These are phyloP conservation scores for Polydrusus cervinus DNA, from an alignment of 2,888 invertebrate species.

Conservation along the genomic window DNA sequence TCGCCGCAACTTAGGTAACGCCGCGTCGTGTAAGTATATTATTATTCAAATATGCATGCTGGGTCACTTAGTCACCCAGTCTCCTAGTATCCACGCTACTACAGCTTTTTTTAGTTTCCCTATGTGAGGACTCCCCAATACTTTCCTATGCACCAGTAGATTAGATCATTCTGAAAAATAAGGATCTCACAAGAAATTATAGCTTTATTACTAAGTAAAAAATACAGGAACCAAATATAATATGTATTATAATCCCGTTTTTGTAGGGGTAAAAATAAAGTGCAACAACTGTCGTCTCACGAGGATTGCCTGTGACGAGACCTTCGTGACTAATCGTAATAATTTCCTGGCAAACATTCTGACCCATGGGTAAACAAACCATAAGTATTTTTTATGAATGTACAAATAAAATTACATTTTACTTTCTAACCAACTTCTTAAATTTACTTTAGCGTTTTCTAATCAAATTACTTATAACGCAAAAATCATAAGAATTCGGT, in stretches of 20 bases:
- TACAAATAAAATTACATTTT: constrained; percentile 14
- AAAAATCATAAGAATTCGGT: no score
- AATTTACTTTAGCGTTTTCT: neutral
- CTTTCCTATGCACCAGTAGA: no score
- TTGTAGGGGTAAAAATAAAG: neutral
- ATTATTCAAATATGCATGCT: no score
- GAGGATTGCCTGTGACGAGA: constrained; percentile 39
- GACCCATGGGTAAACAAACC: constrained; percentile 11
- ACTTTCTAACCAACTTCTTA: neutral
- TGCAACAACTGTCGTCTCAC: constrained; percentile 33
- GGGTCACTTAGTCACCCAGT: no score
- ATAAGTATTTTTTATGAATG: constrained; percentile 13
- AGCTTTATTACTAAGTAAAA: neutral
- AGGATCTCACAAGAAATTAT: no score
- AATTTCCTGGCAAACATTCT: constrained; percentile 27
- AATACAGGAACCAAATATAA: constrained; percentile 2
- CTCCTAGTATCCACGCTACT: no score
- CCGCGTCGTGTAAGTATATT: no score
- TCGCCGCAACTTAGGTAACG: no score
- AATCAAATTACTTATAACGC: no score
- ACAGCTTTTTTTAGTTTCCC: no score
- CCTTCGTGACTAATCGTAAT: constrained; percentile 38
- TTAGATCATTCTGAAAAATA: no score
- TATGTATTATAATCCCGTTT: neutral
- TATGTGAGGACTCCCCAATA: no score